These are phyloP conservation scores for Crepidodera aurea DNA, from an alignment of 2,888 invertebrate genomes.

Conservation along the genomic window DNA sequence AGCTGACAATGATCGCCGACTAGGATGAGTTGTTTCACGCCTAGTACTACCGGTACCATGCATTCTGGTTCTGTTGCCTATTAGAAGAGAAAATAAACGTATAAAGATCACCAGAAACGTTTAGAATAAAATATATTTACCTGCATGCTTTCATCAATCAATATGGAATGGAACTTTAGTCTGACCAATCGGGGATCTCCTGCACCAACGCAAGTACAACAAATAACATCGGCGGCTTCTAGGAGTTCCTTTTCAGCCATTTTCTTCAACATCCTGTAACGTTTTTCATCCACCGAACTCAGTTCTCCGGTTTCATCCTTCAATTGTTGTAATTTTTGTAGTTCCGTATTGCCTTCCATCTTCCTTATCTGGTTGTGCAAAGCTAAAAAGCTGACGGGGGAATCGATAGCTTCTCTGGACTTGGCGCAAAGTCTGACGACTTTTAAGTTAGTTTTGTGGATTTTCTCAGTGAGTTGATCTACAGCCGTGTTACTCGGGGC, in stretches of 20 bases:
- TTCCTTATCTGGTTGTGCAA: constrained; percentile 97
- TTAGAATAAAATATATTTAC: constrained; percentile 31
- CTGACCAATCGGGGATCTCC: constrained; percentile 94
- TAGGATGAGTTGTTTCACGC: constrained; percentile 94
- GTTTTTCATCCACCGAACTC: constrained; percentile 93
- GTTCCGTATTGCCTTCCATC: constrained; percentile 90
- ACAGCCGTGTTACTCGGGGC: constrained; percentile 99
- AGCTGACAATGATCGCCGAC: constrained; percentile 99
- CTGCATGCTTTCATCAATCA: constrained; percentile 94
- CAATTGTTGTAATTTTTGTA: constrained; percentile 93
- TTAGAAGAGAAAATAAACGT: constrained; percentile 12
- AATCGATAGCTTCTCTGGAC: constrained; percentile 97
- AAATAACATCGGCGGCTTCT: constrained; percentile 98
- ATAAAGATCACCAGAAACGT: background rate
- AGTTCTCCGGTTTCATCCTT: constrained; percentile 99
- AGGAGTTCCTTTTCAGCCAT: constrained; percentile 89
- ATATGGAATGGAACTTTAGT: constrained; percentile 93
- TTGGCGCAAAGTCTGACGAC: constrained; percentile 94
- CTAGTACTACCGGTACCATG: constrained; percentile 98
- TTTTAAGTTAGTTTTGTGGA: constrained; percentile 93
- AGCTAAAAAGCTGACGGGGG: constrained; percentile 95
- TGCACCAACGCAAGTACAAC: constrained; percentile 98
- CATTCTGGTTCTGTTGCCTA: constrained; percentile 94
- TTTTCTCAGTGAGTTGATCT: constrained; percentile 98
- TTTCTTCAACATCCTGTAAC: constrained; percentile 90